These are phyloP conservation scores for Pangasianodon gigas DNA, from an alignment of 2,113 vertebrate species.

Conservation along the genomic window DNA sequence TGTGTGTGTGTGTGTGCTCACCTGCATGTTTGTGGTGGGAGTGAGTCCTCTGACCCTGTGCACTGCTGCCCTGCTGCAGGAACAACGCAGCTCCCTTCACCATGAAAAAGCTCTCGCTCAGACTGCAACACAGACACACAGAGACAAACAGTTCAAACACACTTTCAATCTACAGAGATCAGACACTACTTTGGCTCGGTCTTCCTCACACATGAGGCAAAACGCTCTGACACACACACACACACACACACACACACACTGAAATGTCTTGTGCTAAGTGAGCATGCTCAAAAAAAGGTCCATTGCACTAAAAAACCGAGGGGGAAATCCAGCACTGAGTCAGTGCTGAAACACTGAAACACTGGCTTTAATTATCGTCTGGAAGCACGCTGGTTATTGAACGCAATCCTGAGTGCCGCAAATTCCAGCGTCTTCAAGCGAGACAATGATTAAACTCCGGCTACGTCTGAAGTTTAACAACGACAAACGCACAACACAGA, in stretches of 20 bases:
- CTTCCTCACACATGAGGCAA: background rate
- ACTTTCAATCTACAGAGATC: background rate
- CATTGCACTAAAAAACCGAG: too few relatives aligned
- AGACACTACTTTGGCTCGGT: background rate
- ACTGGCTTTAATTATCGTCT: conserved; percentile 5
- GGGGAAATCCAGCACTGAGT: conserved; percentile 16
- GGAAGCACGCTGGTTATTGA: background rate
- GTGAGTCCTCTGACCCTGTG: conserved; percentile 82
- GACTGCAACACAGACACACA: conserved; percentile 71
- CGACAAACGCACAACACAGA: conserved; percentile 3
- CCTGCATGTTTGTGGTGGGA: conserved; percentile 92
- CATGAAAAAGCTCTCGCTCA: conserved; percentile 98
- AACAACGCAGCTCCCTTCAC: conserved; percentile 97
- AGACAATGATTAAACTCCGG: conserved; percentile 18
- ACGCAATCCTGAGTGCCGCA: background rate
- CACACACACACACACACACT: background rate
- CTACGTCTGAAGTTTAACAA: background rate
- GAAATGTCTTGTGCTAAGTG: background rate
- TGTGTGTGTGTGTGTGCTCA: conserved; percentile 58
- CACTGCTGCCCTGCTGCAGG: conserved; percentile 87
- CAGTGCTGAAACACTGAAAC: background rate
- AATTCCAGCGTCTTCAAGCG: conserved; percentile 3
- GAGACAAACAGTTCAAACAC: background rate
- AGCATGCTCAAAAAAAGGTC: background rate
- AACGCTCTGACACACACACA: background rate